Base-by-base conservation (phyloP, 2,797 vertebrate genomes). In the Bovichtus variegatus region DNA sequence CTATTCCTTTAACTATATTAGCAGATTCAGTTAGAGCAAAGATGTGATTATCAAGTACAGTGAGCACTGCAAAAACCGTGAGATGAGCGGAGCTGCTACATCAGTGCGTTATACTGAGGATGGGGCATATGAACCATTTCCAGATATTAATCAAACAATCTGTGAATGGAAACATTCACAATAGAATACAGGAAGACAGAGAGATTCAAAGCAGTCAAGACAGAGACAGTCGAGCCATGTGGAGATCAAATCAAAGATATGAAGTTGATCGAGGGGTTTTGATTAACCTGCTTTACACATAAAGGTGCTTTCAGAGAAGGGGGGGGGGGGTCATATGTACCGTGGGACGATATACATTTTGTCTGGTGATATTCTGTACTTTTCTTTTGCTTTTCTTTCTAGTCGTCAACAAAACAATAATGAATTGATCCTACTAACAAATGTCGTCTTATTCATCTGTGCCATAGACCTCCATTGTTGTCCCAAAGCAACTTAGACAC, bases 21-120 rank as follows among this genome's bases (percentile, higher is more conserved):
- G 60, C 36, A 44, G 50, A 44, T 72, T 49, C 41, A 69, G 60
- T 70, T 61, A 27, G 19, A 80, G 70, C 63, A 27, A 47, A 68
- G 36, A 59, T 31, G 19, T 61, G 25, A 59, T 60, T 54, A 73
- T 31, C 3, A 29, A 64, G 58, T 40, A 84, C 43, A 71, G 68
- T 71, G 81, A 84, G 74, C 64, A 81, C 74, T 53, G 61, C 23
- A 71, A 66, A 76, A 78, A 66, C 34, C 25, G 31, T 31, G 18
- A 79, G 38, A 55, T 4, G 47, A 74, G 18, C 21, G 61, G 31
- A 71, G 16, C 71, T 87, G 89, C 90, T 89, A 89, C 91, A 88
- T 85, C 27, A 21, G 65, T 51, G 69, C 41, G 7, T 34, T 63
- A 43, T 9, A 65, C 43, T 72, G 34, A 73, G 57, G 31, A 67